These are phyloP conservation scores for Drosophila paranaensis DNA, from an alignment of 2,888 invertebrate species.

Conservation along the genomic window DNA sequence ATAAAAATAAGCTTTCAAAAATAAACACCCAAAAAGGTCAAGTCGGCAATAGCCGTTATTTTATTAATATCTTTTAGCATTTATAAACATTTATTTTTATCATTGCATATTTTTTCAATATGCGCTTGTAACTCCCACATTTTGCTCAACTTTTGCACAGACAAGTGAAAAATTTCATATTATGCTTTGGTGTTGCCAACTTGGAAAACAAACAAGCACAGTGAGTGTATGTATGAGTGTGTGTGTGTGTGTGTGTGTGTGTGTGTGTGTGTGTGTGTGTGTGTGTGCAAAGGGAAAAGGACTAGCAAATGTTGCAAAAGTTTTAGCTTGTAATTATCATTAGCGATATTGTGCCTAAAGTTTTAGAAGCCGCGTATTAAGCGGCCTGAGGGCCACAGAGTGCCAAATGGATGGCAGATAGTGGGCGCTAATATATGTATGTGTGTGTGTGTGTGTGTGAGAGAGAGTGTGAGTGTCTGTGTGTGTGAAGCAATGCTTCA, in stretches of 20 bases:
- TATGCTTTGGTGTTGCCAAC: slow-evolving; percentile 72
- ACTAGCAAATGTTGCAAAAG: slow-evolving; percentile 64
- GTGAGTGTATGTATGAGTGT: background rate
- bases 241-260: no score
- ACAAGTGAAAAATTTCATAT: slow-evolving; percentile 64
- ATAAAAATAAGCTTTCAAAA: background rate
- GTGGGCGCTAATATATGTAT: slow-evolving; percentile 8
- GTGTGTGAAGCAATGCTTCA: slow-evolving; percentile 34
- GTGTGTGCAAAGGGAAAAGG: slow-evolving; percentile 5
- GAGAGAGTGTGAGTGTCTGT: background rate
- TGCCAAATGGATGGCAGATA: slow-evolving; percentile 48
- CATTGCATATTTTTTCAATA: slow-evolving; percentile 5
- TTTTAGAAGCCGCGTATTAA: slow-evolving; percentile 73
- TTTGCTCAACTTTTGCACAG: slow-evolving; percentile 55
- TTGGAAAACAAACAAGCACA: slow-evolving; percentile 44
- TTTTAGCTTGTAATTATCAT: slow-evolving; percentile 80
- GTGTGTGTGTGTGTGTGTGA: background rate
- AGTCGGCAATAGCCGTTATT: no score
- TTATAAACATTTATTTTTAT: background rate
- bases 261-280: background rate
- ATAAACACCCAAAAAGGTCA: background rate
- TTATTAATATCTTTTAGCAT: background rate
- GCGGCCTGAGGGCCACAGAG: slow-evolving; percentile 55
- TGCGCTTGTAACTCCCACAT: slow-evolving; percentile 9
- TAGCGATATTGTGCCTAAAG: slow-evolving; percentile 80